Percentiles rank a stretch among this genome's conserved stretches.
Evolutionary conservation across 2,888 invertebrate genomes (phyloP).

Genomic region (Anoplius nigerrimus): DNA sequence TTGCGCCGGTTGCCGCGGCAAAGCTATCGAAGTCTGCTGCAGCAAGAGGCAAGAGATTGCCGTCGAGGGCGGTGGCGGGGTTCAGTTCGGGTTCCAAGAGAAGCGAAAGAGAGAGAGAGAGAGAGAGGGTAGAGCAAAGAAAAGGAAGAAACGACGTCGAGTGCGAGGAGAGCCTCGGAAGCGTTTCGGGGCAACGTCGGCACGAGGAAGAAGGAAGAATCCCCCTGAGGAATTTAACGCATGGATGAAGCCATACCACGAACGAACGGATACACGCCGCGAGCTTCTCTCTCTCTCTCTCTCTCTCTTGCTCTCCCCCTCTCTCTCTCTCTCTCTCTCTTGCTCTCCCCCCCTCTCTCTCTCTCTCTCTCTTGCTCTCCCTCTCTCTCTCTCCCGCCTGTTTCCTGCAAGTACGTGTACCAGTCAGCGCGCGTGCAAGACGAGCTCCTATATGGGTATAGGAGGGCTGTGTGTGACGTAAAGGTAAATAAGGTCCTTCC

Average conservation of each 20-base stretch:
- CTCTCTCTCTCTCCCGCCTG: neutral
- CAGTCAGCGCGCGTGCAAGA: neutral
- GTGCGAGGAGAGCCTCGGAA: no score
- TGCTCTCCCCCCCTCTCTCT: no score
- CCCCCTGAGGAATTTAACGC: conserved; percentile 66
- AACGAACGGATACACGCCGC: conserved; percentile 27
- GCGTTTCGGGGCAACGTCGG: conserved; percentile 10
- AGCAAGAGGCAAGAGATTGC: conserved; percentile 3
- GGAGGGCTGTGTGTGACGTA: conserved; percentile 38
- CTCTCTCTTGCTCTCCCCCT: no score
- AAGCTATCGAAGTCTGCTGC: conserved; percentile 8
- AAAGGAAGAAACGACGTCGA: no score
- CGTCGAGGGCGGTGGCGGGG: conserved; percentile 7
- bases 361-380: no score
- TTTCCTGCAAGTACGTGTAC: neutral
- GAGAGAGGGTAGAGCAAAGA: conserved; percentile 31
- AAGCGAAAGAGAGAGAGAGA: conserved; percentile 26
- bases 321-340: no score
- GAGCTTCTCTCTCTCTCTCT: neutral
- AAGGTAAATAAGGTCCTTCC: conserved; percentile 56
- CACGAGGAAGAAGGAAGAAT: conserved; percentile 45
- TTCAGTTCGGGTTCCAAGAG: conserved; percentile 29
- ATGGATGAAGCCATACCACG: conserved; percentile 61
- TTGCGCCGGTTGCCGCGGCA: neutral
- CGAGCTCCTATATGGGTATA: neutral